Base-by-base conservation (phyloP, 2,113 vertebrate genomes). In the Phalacrocorax pelagicus region DNA sequence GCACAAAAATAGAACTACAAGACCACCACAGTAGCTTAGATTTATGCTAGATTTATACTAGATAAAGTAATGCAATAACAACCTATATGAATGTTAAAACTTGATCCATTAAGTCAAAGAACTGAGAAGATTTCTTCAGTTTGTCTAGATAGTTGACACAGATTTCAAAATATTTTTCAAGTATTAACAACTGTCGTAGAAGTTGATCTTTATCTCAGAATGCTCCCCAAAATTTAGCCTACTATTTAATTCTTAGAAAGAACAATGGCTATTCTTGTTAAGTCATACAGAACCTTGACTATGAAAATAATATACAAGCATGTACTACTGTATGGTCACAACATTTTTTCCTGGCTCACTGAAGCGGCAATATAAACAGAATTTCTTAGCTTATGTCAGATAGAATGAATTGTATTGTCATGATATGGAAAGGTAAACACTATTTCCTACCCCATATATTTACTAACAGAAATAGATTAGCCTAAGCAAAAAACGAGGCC, bases 321-420 rank as follows among this genome's bases (percentile, higher is more conserved):
- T 87, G 89, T 96, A 89, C 81, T 77, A 78, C 83, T 24, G 59
- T 18, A 62, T 18, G 59, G 67, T 67, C 72, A 27, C 38, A 80
- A 81, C 29, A 79, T 69, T 18, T 85, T 59, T 67, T 52, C 57
- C 70, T 72, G 81, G 91, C 81, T 94, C 69, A 74, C 44, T 91
- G 86, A 34, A 96, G 94, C 93, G 95, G 91, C 91, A 94, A 94
- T 46, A 81, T 42, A 95, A 95, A 92, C 51, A 94, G 38, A 30
- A 63, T 84, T 91, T 86, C 88, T 88, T 61, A 4, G 55, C 38
- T 81, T 61, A 27, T 62, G 75, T 77, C 91, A 78, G 34, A 49
- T 0, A 86, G 58, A 46, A 74, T 27, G 86, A 90, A 51, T 12
- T 46, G n/a, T 14, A 55, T 71, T 71, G 61, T 92, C 83, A 59